A percentile compares a stretch with the other conserved stretches of the same genome.
These are phyloP conservation scores for Clarias magur DNA, from an alignment of 2,113 vertebrate species.

Conservation along the genomic window DNA sequence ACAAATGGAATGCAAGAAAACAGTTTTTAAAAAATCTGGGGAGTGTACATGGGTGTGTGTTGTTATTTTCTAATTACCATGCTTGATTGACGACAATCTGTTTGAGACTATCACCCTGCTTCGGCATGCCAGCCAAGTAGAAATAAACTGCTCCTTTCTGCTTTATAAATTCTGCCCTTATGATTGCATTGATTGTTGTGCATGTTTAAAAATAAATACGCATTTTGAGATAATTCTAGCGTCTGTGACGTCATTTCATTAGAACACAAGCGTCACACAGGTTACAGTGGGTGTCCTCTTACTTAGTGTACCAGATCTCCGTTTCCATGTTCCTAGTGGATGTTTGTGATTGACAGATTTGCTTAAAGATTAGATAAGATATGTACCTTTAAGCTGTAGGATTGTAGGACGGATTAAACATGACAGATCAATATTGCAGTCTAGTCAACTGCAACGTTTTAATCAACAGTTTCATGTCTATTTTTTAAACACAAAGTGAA, in stretches of 20 bases:
- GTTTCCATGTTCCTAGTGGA: background rate
- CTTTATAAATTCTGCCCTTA: background rate
- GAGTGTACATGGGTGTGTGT: background rate
- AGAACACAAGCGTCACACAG: background rate
- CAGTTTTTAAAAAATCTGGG: background rate
- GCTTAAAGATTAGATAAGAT: background rate
- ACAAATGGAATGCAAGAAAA: background rate
- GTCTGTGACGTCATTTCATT: background rate
- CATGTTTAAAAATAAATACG: background rate
- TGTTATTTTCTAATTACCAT: background rate
- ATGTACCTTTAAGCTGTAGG: background rate
- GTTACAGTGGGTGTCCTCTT: background rate
- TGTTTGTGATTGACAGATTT: background rate
- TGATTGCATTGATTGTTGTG: background rate
- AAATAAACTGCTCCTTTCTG: background rate
- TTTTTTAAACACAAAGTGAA: background rate
- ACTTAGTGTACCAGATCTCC: background rate
- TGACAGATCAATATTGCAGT: background rate
- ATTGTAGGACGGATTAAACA: background rate
- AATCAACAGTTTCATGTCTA: background rate
- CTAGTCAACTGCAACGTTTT: background rate
- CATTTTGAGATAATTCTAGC: background rate
- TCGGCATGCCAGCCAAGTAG: background rate
- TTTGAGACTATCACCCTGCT: background rate
- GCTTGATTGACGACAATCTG: background rate